Percentiles rank a stretch among this genome's conserved stretches.
phyloP scores from a whole-genome alignment of 2,797 vertebrate genomes.

The Pampus argenteus region DNA sequence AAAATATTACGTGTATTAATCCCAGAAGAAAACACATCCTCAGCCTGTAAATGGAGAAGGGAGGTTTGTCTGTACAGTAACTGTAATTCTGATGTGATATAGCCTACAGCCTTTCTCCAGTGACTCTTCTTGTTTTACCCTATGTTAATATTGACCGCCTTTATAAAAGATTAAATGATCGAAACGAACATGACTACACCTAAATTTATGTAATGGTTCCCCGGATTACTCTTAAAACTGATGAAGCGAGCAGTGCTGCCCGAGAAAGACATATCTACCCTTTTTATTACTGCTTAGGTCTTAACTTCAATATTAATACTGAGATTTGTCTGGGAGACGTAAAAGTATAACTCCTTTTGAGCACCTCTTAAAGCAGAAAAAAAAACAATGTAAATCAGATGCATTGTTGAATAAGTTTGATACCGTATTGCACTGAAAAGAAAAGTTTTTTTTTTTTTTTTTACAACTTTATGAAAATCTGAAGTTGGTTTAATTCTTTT shows the following conservation, averaged over 20 bases:
- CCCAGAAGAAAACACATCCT: not conserved
- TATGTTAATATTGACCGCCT: not conserved
- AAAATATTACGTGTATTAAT: not conserved
- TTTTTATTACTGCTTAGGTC: conserved; percentile 1
- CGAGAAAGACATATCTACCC: not conserved
- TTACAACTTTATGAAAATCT: conserved; percentile 15
- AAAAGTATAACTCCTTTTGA: not conserved
- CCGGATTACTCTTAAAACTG: not conserved
- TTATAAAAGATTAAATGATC: not conserved
- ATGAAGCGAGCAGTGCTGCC: not conserved
- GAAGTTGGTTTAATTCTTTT: not conserved
- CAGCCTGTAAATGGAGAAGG: not conserved
- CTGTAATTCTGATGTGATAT: not conserved
- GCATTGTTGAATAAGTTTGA: not conserved
- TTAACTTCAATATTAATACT: conserved; percentile 1
- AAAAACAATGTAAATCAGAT: conserved; percentile 2
- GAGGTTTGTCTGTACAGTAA: not conserved
- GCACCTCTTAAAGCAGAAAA: not conserved
- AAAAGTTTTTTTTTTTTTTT: not conserved
- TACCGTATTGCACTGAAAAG: not conserved
- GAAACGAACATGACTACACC: not conserved
- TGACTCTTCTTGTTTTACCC: not conserved
- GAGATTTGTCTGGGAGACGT: not conserved
- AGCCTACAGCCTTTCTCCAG: not conserved
- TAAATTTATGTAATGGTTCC: not conserved